A percentile compares a stretch with the other conserved stretches of the same genome.
These are phyloP conservation scores for Excalfactoria chinensis DNA, from an alignment of 2,113 vertebrate species.

Conservation along the genomic window DNA sequence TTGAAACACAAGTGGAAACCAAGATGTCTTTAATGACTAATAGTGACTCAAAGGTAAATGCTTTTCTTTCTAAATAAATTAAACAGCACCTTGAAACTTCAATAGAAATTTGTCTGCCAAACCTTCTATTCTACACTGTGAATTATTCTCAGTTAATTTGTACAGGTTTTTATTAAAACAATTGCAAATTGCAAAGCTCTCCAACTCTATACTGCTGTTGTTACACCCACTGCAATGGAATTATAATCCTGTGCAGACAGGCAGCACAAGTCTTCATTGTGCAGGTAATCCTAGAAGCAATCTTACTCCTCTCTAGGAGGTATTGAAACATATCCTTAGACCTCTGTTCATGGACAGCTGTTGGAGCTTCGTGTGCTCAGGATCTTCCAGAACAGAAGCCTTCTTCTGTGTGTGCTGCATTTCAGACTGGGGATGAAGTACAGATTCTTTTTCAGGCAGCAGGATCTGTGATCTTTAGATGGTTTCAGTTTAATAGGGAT, in stretches of 20 bases:
- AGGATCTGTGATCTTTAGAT: neutral
- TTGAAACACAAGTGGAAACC: neutral
- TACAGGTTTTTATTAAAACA: neutral
- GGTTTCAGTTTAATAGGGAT: neutral
- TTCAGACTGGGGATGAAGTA: neutral
- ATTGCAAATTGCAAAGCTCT: neutral
- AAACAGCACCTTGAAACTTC: neutral
- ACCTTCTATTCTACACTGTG: neutral
- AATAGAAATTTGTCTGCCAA: neutral
- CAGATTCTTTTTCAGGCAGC: neutral
- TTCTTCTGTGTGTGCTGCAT: neutral
- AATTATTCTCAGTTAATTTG: neutral
- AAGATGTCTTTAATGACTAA: neutral
- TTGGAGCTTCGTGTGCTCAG: neutral
- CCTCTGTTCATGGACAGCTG: neutral
- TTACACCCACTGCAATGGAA: neutral
- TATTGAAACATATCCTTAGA: neutral
- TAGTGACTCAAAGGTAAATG: neutral
- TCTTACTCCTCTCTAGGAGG: neutral
- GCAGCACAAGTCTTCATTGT: neutral
- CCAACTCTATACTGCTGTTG: neutral
- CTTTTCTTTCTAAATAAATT: neutral
- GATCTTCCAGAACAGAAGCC: neutral
- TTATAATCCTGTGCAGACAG: fast-evolving
- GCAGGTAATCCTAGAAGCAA: neutral